Percentiles rank a stretch among this genome's conserved stretches.
Evolutionary conservation across 2,888 invertebrate species (phyloP).

Genomic region (Brenthis ino): DNA sequence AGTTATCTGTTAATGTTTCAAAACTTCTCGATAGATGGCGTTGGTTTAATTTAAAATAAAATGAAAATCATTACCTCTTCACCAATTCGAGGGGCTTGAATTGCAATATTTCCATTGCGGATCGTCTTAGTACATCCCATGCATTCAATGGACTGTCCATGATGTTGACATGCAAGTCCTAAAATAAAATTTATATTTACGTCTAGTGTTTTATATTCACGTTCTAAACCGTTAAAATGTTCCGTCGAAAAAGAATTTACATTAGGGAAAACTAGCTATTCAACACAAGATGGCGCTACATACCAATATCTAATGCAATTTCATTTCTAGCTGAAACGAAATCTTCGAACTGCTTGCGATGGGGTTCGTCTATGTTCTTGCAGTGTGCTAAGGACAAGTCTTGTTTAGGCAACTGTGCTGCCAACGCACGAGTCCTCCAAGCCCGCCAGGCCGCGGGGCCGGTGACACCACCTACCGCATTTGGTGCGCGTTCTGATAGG

Average conservation of each 20-base stretch:
- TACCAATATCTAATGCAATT: constrained; percentile 96
- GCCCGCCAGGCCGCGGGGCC: constrained; percentile 71
- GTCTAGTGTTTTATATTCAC: too few species aligned
- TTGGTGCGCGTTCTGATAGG: constrained; percentile 86
- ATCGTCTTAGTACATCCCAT: constrained; percentile 91
- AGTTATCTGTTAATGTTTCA: not conserved
- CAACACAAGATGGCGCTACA: constrained; percentile 45
- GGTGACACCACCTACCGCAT: constrained; percentile 63
- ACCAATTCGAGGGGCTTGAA: constrained; percentile 92
- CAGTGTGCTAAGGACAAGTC: constrained; percentile 95
- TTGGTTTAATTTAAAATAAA: not conserved
- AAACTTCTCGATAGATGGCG: not conserved
- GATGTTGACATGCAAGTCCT: constrained; percentile 85
- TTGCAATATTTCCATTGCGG: constrained; percentile 90
- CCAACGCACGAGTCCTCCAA: constrained; percentile 83
- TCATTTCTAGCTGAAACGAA: constrained; percentile 97
- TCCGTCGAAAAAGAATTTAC: too few species aligned
- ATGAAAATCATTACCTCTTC: constrained; percentile 72
- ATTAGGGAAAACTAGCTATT: constrained; percentile 27
- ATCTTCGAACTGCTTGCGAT: constrained; percentile 93
- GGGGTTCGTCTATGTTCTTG: constrained; percentile 90
- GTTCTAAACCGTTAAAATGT: too few species aligned
- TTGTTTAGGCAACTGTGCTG: constrained; percentile 95
- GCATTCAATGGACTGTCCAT: constrained; percentile 85
- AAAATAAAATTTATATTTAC: constrained; percentile 40